These are phyloP conservation scores for Orchesellides sinensis DNA, from an alignment of 2,888 invertebrate genomes.

Conservation along the genomic window DNA sequence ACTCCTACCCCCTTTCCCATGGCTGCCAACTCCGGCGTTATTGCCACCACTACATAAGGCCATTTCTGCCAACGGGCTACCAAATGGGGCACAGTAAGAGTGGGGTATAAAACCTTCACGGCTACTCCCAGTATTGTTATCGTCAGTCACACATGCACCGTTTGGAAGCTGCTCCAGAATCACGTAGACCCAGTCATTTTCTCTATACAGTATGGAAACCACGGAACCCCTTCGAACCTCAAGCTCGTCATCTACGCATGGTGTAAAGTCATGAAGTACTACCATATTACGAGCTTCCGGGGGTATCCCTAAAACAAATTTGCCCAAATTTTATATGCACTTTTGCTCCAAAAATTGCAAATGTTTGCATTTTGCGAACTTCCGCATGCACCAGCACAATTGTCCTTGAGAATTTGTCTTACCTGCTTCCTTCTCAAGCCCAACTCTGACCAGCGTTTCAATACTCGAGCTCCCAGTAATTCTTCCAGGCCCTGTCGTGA, in stretches of 20 bases:
- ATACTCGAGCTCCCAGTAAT: slow-evolving; percentile 97
- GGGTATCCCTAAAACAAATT: slow-evolving; percentile 37
- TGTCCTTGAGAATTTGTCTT: too few species aligned
- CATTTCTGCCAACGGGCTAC: slow-evolving; percentile 87
- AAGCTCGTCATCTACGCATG: slow-evolving; percentile 84
- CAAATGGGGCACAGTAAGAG: slow-evolving; percentile 93
- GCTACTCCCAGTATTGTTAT: slow-evolving; percentile 7
- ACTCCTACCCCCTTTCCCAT: slow-evolving; percentile 24
- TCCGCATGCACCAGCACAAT: too few species aligned
- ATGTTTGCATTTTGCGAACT: too few species aligned
- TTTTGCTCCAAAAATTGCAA: too few species aligned
- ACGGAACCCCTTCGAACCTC: slow-evolving; percentile 92
- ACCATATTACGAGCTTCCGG: slow-evolving; percentile 79
- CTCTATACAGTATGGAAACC: slow-evolving; percentile 85
- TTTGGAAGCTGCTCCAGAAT: slow-evolving; percentile 80
- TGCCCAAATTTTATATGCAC: not conserved
- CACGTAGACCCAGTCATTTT: slow-evolving; percentile 98
- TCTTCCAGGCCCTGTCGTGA: slow-evolving; percentile 83
- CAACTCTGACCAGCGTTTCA: slow-evolving; percentile 91
- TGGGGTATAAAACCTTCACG: slow-evolving; percentile 95
- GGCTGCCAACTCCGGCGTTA: slow-evolving; percentile 66
- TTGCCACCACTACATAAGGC: slow-evolving; percentile 77
- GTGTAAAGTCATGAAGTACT: slow-evolving; percentile 94
- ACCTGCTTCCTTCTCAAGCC: slow-evolving; percentile 95
- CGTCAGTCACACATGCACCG: slow-evolving; percentile 20